Evolutionary conservation across 2,888 invertebrate genomes (phyloP).

Genomic region (Nomada fabriciana): DNA sequence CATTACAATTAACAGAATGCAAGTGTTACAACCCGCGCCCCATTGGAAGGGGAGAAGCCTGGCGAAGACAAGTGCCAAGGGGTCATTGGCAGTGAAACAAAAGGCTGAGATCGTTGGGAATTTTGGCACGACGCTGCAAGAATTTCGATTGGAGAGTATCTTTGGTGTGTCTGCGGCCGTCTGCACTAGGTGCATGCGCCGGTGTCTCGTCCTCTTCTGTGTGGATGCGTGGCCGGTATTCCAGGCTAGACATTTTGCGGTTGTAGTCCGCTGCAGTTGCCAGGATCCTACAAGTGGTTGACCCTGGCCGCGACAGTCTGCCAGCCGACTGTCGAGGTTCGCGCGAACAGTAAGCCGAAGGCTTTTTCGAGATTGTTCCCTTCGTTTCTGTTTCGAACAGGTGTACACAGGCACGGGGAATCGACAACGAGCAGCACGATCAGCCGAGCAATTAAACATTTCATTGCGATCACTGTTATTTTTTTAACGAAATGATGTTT

Average conservation of each 20-base stretch:
- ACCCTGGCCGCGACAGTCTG: conserved; percentile 79
- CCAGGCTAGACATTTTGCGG: conserved; percentile 57
- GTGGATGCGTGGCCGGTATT: conserved; percentile 39
- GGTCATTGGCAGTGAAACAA: conserved; percentile 49
- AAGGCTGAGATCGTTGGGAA: conserved; percentile 35
- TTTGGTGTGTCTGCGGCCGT: background rate
- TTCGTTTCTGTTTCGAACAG: conserved; percentile 49
- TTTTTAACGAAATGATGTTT: conserved; percentile 1
- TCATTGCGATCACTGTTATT: background rate
- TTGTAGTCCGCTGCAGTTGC: conserved; percentile 68
- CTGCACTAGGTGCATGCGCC: background rate
- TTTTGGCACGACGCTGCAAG: conserved; percentile 50
- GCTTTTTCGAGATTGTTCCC: conserved; percentile 47
- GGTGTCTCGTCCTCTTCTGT: background rate
- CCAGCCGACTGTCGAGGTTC: conserved; percentile 66
- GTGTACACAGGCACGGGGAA: conserved; percentile 15
- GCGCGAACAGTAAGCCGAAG: conserved; percentile 40
- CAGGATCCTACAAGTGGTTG: conserved; percentile 81
- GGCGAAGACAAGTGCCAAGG: background rate
- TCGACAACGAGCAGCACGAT: background rate
- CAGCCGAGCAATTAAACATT: conserved; percentile 23
- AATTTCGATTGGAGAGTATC: conserved; percentile 37
- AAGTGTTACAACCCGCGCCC: background rate
- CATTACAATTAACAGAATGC: too few species aligned
- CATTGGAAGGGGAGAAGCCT: background rate